Conservation (phyloP, 2,113 vertebrate genomes). For the Clarias batrachus region DNA sequence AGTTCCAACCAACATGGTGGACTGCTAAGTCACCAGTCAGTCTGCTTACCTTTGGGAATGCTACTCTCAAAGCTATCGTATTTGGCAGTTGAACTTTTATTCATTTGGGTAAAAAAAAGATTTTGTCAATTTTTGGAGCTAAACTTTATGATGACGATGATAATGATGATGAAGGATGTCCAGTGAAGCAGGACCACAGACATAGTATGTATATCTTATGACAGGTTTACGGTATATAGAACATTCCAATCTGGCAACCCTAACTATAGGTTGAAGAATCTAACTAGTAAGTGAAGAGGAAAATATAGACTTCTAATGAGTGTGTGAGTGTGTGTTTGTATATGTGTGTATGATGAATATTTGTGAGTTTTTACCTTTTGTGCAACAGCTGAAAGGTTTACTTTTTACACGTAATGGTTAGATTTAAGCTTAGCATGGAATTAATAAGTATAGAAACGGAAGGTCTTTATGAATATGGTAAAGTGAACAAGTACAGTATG, state of each 20-base stretch:
- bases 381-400: background rate
- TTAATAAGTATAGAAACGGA: background rate
- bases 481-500: background rate
- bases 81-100: background rate
- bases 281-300: slow-evolving; percentile 59
- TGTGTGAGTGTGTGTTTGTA: slow-evolving; percentile 35
- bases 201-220: background rate
- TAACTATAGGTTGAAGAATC: slow-evolving; percentile 9
- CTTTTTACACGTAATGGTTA: background rate
- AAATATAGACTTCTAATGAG: slow-evolving; percentile 49
- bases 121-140: background rate
- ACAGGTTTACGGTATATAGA: background rate
- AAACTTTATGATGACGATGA: background rate
- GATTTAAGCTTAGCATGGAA: background rate
- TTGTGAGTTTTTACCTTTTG: background rate
- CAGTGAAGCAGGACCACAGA: background rate
- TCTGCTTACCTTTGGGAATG: background rate
- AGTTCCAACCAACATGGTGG: background rate
- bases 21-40: background rate
- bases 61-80: background rate
- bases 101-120: background rate
- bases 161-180: background rate
- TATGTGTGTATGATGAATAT: background rate
- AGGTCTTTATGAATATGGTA: background rate
- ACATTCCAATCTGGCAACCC: slow-evolving; percentile 36